Evolutionary conservation across 1,140 invertebrate genomes (phyloP).

Genomic region (Antheraea mylitta): DNA sequence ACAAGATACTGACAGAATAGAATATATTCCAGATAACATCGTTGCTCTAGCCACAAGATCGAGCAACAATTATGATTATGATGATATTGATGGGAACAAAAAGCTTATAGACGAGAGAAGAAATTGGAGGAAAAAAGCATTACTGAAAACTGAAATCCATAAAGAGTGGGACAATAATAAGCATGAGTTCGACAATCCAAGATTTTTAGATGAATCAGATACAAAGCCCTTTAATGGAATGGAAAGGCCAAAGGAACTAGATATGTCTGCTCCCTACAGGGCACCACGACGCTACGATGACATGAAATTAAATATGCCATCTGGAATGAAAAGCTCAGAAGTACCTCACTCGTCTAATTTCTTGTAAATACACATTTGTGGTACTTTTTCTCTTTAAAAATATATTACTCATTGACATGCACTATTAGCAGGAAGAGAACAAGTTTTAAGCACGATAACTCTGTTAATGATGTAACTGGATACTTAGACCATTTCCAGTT

Average conservation of each 20-base stretch:
- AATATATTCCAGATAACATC: constrained; percentile 55
- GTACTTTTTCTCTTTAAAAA: not conserved
- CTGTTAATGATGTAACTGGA: no score
- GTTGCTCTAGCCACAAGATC: constrained; percentile 43
- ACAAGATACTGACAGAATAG: constrained; percentile 15
- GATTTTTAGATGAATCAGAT: constrained; percentile 46
- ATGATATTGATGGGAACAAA: constrained; percentile 52
- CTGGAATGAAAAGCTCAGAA: constrained; percentile 39
- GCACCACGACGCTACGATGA: constrained; percentile 43
- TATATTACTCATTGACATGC: not conserved
- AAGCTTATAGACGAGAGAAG: constrained; percentile 51
- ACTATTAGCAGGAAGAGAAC: no score
- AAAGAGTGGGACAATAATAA: constrained; percentile 49
- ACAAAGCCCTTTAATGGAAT: constrained; percentile 30
- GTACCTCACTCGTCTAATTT: constrained; percentile 29
- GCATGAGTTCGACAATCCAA: constrained; percentile 45
- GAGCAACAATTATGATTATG: constrained; percentile 50
- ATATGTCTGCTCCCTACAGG: constrained; percentile 34
- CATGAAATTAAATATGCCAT: constrained; percentile 32
- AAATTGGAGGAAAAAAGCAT: constrained; percentile 61
- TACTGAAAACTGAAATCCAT: constrained; percentile 49
- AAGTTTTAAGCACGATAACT: no score
- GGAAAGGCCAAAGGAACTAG: constrained; percentile 42
- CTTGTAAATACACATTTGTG: constrained; percentile 31
- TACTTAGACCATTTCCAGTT: no score